Conservation (phyloP, 2,113 vertebrate species). For the Amphiprion percula region DNA sequence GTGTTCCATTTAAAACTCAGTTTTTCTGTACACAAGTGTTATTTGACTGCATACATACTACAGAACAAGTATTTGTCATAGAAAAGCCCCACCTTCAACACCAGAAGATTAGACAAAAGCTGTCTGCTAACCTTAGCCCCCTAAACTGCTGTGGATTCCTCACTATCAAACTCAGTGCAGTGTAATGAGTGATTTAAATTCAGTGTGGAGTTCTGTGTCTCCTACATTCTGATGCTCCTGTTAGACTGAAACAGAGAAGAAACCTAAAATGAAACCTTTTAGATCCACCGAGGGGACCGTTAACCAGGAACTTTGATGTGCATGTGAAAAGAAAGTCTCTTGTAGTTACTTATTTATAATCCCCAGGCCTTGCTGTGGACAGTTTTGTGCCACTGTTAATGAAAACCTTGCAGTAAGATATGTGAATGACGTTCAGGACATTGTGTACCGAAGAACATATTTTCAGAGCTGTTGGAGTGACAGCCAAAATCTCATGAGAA, state of each 20-base stretch:
- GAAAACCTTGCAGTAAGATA: not conserved
- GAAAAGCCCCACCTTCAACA: conserved; percentile 58
- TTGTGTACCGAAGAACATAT: not conserved
- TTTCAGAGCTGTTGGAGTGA: not conserved
- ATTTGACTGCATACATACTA: conserved; percentile 40
- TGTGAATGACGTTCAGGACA: not conserved
- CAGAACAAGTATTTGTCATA: conserved; percentile 33
- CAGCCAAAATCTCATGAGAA: not conserved
- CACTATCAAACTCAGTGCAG: conserved; percentile 51
- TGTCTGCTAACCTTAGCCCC: conserved; percentile 79
- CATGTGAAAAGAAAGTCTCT: not conserved
- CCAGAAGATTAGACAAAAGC: conserved; percentile 75
- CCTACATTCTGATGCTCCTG: conserved; percentile 27
- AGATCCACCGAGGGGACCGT: conserved; percentile 8
- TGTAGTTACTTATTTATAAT: not conserved
- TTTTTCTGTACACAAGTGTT: conserved; percentile 38
- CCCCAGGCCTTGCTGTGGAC: not conserved
- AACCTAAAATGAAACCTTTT: conserved; percentile 22
- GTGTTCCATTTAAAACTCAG: conserved; percentile 36
- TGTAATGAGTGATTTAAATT: conserved; percentile 74
- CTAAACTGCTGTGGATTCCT: conserved; percentile 63
- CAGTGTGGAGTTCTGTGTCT: conserved; percentile 42
- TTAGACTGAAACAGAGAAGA: conserved; percentile 3
- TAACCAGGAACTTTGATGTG: not conserved
- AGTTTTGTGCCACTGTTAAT: not conserved